Evolutionary conservation across 2,888 invertebrate species (phyloP).

Genomic region (Chouioia cunea): DNA sequence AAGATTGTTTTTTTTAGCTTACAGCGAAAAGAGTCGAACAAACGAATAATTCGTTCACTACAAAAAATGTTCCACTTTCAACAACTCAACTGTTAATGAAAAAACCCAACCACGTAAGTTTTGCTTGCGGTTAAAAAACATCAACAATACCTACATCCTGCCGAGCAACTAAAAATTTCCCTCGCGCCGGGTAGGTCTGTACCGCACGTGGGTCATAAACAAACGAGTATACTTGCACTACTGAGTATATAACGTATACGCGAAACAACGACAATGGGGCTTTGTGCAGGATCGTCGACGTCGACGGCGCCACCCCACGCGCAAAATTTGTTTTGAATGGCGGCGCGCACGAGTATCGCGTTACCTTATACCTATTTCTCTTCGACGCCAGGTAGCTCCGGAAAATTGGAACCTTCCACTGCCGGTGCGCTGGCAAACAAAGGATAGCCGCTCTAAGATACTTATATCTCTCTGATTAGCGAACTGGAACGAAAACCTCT

Average conservation of each 20-base stretch:
- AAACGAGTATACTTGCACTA: conserved; percentile 2
- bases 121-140: too few species aligned
- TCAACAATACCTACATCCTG: too few species aligned
- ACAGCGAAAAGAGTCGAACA: too few species aligned
- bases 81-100: neutral
- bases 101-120: neutral
- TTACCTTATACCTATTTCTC: neutral
- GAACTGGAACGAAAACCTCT: conserved; percentile 8
- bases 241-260: neutral
- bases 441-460: neutral
- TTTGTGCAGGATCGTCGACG: conserved; percentile 14
- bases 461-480: conserved; percentile 15
- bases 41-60: too few species aligned
- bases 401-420: conserved; percentile 7
- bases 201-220: conserved; percentile 11
- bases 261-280: conserved; percentile 27
- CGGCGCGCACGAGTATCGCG: conserved; percentile 8
- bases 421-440: neutral
- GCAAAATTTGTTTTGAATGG: conserved; percentile 34
- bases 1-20: too few species aligned
- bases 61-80: conserved; percentile 3
- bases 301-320: conserved; percentile 5
- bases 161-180: too few species aligned
- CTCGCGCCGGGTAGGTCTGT: neutral
- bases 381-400: conserved; percentile 12